Conservation (phyloP, 2,113 vertebrate species). For the Eublepharis macularius region DNA sequence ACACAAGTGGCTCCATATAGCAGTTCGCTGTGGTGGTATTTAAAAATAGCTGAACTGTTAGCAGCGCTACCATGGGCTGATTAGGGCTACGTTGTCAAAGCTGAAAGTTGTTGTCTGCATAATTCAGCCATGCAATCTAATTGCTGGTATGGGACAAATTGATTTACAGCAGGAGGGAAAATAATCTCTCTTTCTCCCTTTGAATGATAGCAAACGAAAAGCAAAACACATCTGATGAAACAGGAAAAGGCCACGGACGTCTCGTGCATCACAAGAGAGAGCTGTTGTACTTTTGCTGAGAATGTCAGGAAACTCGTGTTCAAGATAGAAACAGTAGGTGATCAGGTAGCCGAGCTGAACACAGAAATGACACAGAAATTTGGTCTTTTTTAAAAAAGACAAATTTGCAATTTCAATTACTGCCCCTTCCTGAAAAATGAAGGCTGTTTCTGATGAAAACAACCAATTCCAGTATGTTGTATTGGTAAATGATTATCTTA, state of each 20-base stretch:
- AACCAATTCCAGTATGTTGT: no score
- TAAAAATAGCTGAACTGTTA: not conserved
- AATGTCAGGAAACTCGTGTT: not conserved
- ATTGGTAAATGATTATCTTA: no score
- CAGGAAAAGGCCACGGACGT: not conserved
- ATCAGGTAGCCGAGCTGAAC: not conserved
- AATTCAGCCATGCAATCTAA: slow-evolving; percentile 14
- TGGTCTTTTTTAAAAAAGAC: no score
- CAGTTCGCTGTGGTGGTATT: not conserved
- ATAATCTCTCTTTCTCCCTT: not conserved
- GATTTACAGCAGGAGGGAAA: slow-evolving; percentile 3
- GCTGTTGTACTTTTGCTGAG: no score
- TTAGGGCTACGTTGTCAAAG: not conserved
- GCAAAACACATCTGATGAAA: not conserved
- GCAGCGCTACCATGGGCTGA: not conserved
- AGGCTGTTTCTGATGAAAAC: no score
- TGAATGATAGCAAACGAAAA: not conserved
- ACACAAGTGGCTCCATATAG: not conserved
- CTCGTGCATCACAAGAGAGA: not conserved
- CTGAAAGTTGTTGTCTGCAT: not conserved
- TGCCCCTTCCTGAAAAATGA: no score
- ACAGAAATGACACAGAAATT: not conserved
- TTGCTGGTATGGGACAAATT: slow-evolving; percentile 7
- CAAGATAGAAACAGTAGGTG: not conserved
- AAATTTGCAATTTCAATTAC: no score